Evolutionary conservation across 2,888 invertebrate genomes (phyloP), one percentile per base, ranked within the genome.

Genomic region (Sthenelais limicola): DNA sequence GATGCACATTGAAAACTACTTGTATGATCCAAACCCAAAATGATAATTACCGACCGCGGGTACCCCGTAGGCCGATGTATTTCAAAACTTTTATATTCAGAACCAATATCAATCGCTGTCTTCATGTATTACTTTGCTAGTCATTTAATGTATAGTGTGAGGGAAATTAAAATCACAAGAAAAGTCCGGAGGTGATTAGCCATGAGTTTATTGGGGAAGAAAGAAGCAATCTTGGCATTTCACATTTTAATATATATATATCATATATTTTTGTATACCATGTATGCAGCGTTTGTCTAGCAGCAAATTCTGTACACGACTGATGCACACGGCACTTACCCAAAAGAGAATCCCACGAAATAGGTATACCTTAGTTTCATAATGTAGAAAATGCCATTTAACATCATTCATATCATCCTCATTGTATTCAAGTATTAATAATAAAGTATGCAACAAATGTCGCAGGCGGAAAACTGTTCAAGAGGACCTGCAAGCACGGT

Each of bases 181-280:
- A n/a, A n/a, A n/a, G n/a, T n/a, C n/a, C n/a, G n/a, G n/a, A n/a
- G 21, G 35, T 35, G 62, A 62, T 62, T 62, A 62, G 62, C 62
- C 62, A 62, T 35, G 62, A 38, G 35, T 62, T 62, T 62, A 62
- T 62, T 62, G 62, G 62, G 62, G 62, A 56, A 56, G 62, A 62
- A 62, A 62, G 38, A 62, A 62, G 62, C 62, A 62, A 38, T 62
- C 24, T 30, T 35, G 4, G 62, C 26, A 62, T 62, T 38, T 28
- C 21, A 21, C 24, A 38, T 21, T 30, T 18, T 4, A n/a, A n/a
- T n/a, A n/a, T n/a, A n/a, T n/a, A n/a, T n/a, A n/a, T n/a, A n/a
- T n/a, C n/a, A n/a, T n/a, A n/a, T n/a, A n/a, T n/a, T n/a, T n/a
- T n/a, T n/a, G n/a, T n/a, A n/a, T 62, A 62, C 9, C 35, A 33